Percentiles rank a stretch among this genome's conserved stretches.
Conservation (phyloP, 1,140 invertebrate species). For the Macrosteles quadrilineatus region DNA sequence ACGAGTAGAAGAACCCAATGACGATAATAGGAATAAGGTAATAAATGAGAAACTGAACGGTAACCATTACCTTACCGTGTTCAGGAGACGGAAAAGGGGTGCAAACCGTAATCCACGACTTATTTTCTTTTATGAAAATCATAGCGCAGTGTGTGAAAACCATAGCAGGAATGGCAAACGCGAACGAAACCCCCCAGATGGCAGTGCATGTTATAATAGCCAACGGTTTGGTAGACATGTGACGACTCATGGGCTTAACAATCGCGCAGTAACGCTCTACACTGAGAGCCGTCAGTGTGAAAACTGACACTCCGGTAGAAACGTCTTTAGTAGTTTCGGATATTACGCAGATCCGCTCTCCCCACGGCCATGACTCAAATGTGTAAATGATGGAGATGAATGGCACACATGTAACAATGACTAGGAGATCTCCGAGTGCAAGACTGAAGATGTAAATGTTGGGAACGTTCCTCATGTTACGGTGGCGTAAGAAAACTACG, state of each 20-base stretch:
- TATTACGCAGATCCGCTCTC: constrained; percentile 76
- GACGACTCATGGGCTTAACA: constrained; percentile 79
- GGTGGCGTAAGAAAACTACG: constrained; percentile 74
- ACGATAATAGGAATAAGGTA: constrained; percentile 82
- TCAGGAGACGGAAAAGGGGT: constrained; percentile 64
- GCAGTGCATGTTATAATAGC: constrained; percentile 63
- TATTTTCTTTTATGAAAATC: constrained; percentile 50
- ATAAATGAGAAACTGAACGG: constrained; percentile 70
- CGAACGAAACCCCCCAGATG: constrained; percentile 81
- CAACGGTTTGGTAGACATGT: constrained; percentile 51
- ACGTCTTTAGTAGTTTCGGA: constrained; percentile 87
- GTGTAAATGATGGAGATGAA: constrained; percentile 86
- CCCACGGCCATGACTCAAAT: constrained; percentile 86
- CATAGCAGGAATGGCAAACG: constrained; percentile 79
- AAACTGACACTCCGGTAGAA: constrained; percentile 91
- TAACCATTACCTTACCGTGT: constrained; percentile 58
- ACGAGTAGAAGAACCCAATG: constrained; percentile 81
- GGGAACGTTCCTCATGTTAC: constrained; percentile 83
- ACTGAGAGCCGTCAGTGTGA: constrained; percentile 87
- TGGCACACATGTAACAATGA: constrained; percentile 85
- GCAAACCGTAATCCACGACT: constrained; percentile 64
- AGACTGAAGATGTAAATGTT: constrained; percentile 84
- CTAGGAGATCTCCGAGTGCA: constrained; percentile 70
- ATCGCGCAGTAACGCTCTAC: constrained; percentile 91
- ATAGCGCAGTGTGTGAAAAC: constrained; percentile 66